Percentiles rank a stretch among this genome's conserved stretches.
phyloP scores from a whole-genome alignment of 2,888 invertebrate species.

The Eupithecia inturbata region DNA sequence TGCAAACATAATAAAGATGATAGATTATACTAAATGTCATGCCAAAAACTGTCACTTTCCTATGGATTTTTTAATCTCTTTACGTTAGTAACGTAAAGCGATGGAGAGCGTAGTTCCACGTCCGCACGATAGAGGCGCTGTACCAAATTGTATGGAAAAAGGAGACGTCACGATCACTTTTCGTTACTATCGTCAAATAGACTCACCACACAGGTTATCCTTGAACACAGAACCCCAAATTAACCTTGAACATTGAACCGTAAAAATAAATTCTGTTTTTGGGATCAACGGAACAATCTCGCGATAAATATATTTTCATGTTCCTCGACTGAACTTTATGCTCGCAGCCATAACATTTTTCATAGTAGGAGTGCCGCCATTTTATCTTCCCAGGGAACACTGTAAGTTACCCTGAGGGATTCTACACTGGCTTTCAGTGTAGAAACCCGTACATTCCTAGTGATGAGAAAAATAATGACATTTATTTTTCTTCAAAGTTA shows the following conservation, averaged over 20 bases:
- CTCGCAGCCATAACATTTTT: constrained; percentile 3
- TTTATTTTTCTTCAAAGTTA: background rate
- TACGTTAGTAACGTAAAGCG: too few relatives aligned
- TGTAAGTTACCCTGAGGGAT: background rate
- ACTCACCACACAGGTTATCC: background rate
- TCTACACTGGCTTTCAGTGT: background rate
- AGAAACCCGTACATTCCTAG: background rate
- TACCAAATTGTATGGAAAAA: too few relatives aligned
- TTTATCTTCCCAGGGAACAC: background rate
- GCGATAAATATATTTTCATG: constrained; percentile 9
- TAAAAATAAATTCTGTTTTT: constrained; percentile 9
- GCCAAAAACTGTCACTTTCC: too few relatives aligned
- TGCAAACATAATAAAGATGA: too few relatives aligned
- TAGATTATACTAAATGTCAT: too few relatives aligned
- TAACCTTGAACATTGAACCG: background rate
- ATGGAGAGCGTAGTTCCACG: too few relatives aligned
- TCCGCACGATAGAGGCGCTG: too few relatives aligned
- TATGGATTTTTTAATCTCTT: too few relatives aligned
- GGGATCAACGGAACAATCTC: constrained; percentile 8
- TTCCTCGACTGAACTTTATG: background rate
- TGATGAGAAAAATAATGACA: background rate
- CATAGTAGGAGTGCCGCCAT: background rate
- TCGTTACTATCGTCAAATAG: too few relatives aligned
- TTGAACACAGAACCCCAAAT: background rate
- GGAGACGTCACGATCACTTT: too few relatives aligned